phyloP scores from a whole-genome alignment of 1,140 invertebrate genomes.

The Pogonus chalceus region DNA sequence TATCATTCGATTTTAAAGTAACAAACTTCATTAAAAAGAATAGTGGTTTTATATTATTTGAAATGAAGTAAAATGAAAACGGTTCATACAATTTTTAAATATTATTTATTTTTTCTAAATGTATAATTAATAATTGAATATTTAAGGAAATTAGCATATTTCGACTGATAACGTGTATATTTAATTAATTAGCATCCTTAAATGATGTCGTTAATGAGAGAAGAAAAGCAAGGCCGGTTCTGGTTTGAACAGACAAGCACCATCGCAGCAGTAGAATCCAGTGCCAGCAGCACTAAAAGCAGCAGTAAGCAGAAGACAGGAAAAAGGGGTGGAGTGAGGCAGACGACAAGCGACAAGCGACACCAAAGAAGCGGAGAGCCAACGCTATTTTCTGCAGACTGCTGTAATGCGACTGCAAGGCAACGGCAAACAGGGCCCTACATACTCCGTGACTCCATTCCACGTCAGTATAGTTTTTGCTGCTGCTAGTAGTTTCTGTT shows the following conservation, averaged over 20 bases:
- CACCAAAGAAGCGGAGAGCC: background rate
- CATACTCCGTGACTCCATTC: background rate
- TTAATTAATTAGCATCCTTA: background rate
- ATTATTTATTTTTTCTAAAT: too few species aligned
- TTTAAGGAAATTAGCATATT: background rate
- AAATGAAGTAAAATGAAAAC: too few species aligned
- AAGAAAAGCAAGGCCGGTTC: background rate
- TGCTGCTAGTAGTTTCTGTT: background rate
- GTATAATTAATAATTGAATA: background rate
- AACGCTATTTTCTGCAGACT: background rate
- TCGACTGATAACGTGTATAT: background rate
- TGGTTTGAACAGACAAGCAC: too few species aligned
- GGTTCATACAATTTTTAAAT: too few species aligned
- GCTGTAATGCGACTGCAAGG: background rate
- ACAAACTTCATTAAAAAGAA: too few species aligned
- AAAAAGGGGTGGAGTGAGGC: background rate
- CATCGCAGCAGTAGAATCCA: too few species aligned
- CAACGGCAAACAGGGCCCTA: background rate
- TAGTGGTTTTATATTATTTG: too few species aligned
- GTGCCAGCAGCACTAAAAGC: too few species aligned
- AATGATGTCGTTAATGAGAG: background rate
- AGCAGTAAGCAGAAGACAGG: background rate
- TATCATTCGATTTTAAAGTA: too few species aligned
- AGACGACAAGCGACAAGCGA: background rate
- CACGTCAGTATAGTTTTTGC: background rate